Evolutionary conservation across 2,797 vertebrate genomes (phyloP).

Genomic region (Muraenolepis orangiensis): DNA sequence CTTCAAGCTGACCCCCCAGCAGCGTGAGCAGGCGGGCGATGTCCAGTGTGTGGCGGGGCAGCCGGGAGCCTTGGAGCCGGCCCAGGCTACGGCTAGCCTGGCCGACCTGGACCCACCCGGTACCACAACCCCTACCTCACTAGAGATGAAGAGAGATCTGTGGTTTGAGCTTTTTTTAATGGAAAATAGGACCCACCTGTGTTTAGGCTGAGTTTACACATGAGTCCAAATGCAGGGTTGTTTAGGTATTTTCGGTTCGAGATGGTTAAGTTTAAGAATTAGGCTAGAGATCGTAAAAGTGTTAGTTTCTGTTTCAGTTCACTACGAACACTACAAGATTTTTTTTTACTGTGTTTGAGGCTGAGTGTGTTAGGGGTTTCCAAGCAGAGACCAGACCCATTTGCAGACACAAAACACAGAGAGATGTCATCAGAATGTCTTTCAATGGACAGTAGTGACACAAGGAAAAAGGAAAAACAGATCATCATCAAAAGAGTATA

Average conservation of each 20-base stretch:
- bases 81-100: conserved; percentile 42
- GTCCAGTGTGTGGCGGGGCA: conserved; percentile 77
- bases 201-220: neutral
- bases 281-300: neutral
- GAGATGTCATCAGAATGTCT: no score
- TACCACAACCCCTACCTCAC: conserved; percentile 17
- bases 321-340: neutral
- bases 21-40: conserved; percentile 70
- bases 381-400: no score
- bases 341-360: no score
- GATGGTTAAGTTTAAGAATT: neutral
- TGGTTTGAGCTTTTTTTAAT: neutral
- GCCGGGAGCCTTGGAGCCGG: conserved; percentile 66
- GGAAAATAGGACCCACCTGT: neutral
- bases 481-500: no score
- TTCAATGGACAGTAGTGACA: no score
- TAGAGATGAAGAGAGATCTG: neutral
- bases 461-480: no score
- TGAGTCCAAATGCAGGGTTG: neutral
- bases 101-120: conserved; percentile 56
- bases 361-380: no score
- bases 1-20: conserved; percentile 66
- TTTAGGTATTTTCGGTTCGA: neutral
- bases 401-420: no score
- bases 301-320: neutral